Base-by-base conservation (phyloP, 2,797 vertebrate genomes). In the Heliangelus exortis region DNA sequence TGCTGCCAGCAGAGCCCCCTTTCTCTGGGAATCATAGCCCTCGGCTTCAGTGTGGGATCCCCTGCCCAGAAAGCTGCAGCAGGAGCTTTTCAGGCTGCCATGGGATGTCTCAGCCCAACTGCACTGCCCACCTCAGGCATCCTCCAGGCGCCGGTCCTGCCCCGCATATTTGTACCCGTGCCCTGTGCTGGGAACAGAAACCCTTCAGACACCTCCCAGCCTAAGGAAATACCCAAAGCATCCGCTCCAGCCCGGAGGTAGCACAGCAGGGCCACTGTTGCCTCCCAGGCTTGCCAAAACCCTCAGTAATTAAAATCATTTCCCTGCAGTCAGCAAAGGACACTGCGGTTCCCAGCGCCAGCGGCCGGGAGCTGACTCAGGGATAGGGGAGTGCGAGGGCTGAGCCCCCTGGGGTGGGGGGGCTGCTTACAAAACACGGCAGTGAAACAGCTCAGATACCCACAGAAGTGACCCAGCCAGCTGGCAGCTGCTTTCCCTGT, bases 31-130 rank as follows among this genome's bases (percentile, higher is more conserved):
- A 55, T 20, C 4, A 0, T 50, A 51, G n/a, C 48, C 45, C 22
- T 29, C 15, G 45, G 41, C 39, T 50, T 10, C 0, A 1, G 33
- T 1, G 0, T 31, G 34, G 21, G 16, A 3, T 41, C 1, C 53
- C 25, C 53, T 31, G 72, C 14, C n/a, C 72, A 8, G 57, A 53
- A 58, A 86, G 5, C 15, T 9, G 7, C 54, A 28, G 33, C 2
- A 2, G 48, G 61, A 66, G 19, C 1, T 0, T 48, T 84, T n/a
- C 65, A 14, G 58, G 31, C 31, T 6, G 28, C 1, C 13, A 11
- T 14, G 51, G 47, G 31, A 62, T 43, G 39, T 22, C 45, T 16
- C 41, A 79, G 10, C 41, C 55, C 3, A 55, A 2, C 31, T 6
- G 6, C 29, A 0, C 16, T 55, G 54, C 47, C n/a, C 75, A 28